Evolutionary conservation across 2,797 vertebrate species (phyloP), one percentile per base, ranked within the genome.

Genomic region (Notamacropus eugenii): DNA sequence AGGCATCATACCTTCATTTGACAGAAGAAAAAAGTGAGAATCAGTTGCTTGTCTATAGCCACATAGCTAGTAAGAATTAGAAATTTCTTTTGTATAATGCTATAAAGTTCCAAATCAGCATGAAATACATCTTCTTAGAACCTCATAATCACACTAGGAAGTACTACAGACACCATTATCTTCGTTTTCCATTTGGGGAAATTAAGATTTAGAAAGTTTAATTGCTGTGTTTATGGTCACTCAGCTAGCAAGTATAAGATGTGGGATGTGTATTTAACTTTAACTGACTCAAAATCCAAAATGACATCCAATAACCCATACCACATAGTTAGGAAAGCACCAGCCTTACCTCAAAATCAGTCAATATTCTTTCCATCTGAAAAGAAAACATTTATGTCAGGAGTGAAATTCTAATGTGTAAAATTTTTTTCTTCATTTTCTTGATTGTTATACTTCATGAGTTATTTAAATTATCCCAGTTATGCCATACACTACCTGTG

Each of bases 381-480:
- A 46, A 14, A 90, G 1, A 95, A 93, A 93, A 90, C 19, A 55
- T 14, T 87, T 31, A 74, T 93, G 5, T 55, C 9, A 91, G 40
- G 90, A 31, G 87, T 67, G 67, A 40, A 74, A 40, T 74, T 90
- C 57, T 67, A 93, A 57, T 59, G 13, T 90, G 94, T 91, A 55
- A 90, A 91, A 55, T 54, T n/a, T 67, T 74, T 74, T 58, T 62
- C 52, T 50, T 91, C 94, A 55, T 91, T 0, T 95, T 95, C 92
- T 82, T 67, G 34, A 4, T 16, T 62, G 46, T 6, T 67, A 24
- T 93, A 14, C 0, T 8, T 90, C 55, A 19, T 27, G 92, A 50
- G 52, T 3, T 0, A 24, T 82, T 24, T 55, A 56, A 93, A 93
- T 62, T 40, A 40, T 40, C 19, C 1, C n/a, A 74, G 1, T 0